Base-by-base conservation (phyloP, 2,113 vertebrate genomes). In the Oncorhynchus nerka region DNA sequence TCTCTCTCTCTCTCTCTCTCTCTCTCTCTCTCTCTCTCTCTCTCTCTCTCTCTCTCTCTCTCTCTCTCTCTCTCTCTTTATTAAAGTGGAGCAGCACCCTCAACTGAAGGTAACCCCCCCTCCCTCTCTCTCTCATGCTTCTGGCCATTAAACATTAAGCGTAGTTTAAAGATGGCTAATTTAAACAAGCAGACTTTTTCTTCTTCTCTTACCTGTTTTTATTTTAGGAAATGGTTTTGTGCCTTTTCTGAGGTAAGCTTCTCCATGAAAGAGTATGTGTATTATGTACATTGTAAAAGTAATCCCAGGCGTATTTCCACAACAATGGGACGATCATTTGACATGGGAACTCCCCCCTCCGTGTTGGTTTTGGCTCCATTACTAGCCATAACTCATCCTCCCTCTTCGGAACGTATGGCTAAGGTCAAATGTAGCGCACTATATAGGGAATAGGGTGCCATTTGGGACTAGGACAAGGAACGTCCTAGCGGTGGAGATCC, bases 321-420 rank as follows among this genome's bases (percentile, higher is more conserved):
- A 59, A 77, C 68, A 68, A 73, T 70, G 51, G 64, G 77, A 66
- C 57, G 78, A 59, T 81, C 55, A 79, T 81, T 81, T 76, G 75
- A 78, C 51, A 55, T 4, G 51, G 13, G 16, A 55, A 55, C 51
- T 5, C 51, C 67, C 62, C 55, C n/a, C 68, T 71, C 68, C 67
- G 19, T n/a, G 61, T 59, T 78, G 68, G 12, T 55, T 34, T 74
- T 83, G 81, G 77, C 77, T 51, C 48, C 13, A 15, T 30, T 12
- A 12, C 22, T 62, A 24, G 26, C 59, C 24, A 22, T 79, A 68
- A 70, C 75, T 82, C 72, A 76, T 78, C 79, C 64, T 32, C 65
- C 15, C 32, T 59, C 55, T 59, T 70, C 49, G 15, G 49, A 15
- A 51, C 13, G 15, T 51, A 51, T 51, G 49, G 49, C 9, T 51